A percentile compares a stretch with the other conserved stretches of the same genome.
Evolutionary conservation across 2,113 vertebrate genomes (phyloP).

Genomic region (Ascaphus truei): DNA sequence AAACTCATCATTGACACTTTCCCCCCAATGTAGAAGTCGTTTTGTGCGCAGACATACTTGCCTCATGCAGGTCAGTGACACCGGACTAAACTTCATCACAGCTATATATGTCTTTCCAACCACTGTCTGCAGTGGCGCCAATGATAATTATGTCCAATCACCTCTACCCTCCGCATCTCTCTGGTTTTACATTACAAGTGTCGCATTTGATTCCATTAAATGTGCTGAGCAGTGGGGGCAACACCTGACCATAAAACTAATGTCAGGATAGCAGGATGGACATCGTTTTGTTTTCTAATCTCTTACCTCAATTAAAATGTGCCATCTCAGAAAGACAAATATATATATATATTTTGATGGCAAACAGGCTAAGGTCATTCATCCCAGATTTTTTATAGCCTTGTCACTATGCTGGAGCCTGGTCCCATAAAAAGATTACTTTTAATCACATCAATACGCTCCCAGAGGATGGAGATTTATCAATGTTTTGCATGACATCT

Average conservation of each 20-base stretch:
- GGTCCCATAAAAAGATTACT: not conserved
- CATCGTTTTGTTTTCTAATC: not conserved
- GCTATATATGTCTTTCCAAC: conserved; percentile 67
- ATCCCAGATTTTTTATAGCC: conserved; percentile 11
- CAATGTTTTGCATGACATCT: not conserved
- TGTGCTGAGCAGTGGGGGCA: conserved; percentile 41
- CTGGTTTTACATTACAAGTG: conserved; percentile 62
- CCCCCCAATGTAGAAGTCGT: too few species aligned
- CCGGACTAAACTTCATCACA: conserved; percentile 59
- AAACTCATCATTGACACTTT: too few species aligned
- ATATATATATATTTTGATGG: not conserved
- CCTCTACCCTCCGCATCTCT: conserved; percentile 69
- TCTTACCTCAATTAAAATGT: conserved; percentile 14
- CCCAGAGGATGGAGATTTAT: not conserved
- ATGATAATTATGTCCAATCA: conserved; percentile 72
- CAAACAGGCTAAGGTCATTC: not conserved
- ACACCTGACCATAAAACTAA: conserved; percentile 22
- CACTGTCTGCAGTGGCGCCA: conserved; percentile 68
- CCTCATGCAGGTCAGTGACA: not conserved
- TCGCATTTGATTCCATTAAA: conserved; percentile 54
- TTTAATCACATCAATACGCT: conserved; percentile 28
- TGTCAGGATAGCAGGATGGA: not conserved
- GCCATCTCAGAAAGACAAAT: not conserved
- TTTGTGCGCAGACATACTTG: too few species aligned
- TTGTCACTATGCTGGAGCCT: conserved; percentile 21